Percentiles rank a stretch among this genome's conserved stretches.
Conservation (phyloP, 2,888 invertebrate species). For the Eilema griseolum region DNA sequence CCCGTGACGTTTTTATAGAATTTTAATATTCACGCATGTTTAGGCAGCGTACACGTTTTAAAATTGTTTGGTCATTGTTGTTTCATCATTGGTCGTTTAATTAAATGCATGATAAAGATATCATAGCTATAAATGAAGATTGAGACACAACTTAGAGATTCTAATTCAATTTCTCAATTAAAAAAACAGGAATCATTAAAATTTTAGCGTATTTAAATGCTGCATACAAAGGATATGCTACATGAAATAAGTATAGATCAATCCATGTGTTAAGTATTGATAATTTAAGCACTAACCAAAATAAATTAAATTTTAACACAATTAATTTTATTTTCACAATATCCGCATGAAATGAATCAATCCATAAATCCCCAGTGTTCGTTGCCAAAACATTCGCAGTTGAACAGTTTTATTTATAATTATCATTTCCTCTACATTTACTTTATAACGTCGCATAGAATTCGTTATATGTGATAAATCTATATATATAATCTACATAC, state of each 20-base stretch:
- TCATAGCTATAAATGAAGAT: neutral
- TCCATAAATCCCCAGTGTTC: neutral
- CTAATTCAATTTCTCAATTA: too few species aligned
- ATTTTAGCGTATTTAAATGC: neutral
- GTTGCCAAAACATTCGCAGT: constrained; percentile 12
- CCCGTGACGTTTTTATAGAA: constrained; percentile 21
- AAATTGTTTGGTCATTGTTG: neutral
- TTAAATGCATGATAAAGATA: neutral
- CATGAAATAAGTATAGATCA: too few species aligned
- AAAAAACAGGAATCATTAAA: neutral
- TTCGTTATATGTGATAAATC: constrained; percentile 38
- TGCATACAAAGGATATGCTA: too few species aligned
- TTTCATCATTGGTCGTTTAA: neutral
- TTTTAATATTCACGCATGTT: constrained; percentile 16
- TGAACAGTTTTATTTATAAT: constrained; percentile 8
- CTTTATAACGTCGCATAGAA: constrained; percentile 33
- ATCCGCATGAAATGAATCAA: too few species aligned
- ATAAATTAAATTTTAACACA: too few species aligned
- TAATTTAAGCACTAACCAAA: too few species aligned
- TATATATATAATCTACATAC: constrained; percentile 57
- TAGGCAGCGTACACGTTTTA: constrained; percentile 14
- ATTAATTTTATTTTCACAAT: too few species aligned
- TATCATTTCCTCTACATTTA: constrained; percentile 23
- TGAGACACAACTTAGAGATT: too few species aligned
- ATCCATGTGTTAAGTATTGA: too few species aligned